These are phyloP conservation scores for Diarsia brunnea DNA, from an alignment of 2,888 invertebrate genomes.

Conservation along the genomic window DNA sequence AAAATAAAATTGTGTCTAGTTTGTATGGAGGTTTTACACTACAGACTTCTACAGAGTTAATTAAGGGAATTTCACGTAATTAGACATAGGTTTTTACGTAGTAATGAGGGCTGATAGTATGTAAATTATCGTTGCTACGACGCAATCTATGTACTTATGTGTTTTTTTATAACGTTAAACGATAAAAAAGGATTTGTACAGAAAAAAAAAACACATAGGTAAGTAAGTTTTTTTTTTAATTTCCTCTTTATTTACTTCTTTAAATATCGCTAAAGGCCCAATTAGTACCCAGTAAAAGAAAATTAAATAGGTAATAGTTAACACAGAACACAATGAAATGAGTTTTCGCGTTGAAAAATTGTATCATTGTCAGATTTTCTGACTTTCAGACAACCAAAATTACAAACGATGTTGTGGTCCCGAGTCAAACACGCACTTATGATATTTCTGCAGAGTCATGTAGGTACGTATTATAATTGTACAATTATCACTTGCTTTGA, in stretches of 20 bases:
- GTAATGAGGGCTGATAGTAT: slow-evolving; percentile 64
- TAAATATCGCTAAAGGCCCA: not conserved
- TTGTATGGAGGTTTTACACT: slow-evolving; percentile 36
- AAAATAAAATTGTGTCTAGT: not conserved
- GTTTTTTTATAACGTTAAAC: slow-evolving; percentile 22
- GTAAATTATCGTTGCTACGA: slow-evolving; percentile 44
- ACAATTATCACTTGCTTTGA: too few species aligned
- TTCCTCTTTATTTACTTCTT: not conserved
- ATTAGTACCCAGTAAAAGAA: not conserved
- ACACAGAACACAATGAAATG: not conserved
- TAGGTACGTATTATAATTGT: too few species aligned
- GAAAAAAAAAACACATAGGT: not conserved
- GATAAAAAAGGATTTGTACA: slow-evolving; percentile 15
- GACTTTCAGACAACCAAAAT: not conserved
- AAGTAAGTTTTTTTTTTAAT: not conserved
- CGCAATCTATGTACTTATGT: slow-evolving; percentile 32
- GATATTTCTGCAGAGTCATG: too few species aligned
- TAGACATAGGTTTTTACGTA: slow-evolving; percentile 66
- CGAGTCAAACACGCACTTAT: too few species aligned
- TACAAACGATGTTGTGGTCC: not conserved
- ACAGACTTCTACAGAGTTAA: slow-evolving; percentile 56
- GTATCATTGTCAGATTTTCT: not conserved
- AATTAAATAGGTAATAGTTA: not conserved
- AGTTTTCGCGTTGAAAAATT: not conserved
- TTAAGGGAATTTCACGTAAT: slow-evolving; percentile 66